Evolutionary conservation across 2,888 invertebrate genomes (phyloP), one percentile per base, ranked within the genome.

Genomic region (Elmis aenea): DNA sequence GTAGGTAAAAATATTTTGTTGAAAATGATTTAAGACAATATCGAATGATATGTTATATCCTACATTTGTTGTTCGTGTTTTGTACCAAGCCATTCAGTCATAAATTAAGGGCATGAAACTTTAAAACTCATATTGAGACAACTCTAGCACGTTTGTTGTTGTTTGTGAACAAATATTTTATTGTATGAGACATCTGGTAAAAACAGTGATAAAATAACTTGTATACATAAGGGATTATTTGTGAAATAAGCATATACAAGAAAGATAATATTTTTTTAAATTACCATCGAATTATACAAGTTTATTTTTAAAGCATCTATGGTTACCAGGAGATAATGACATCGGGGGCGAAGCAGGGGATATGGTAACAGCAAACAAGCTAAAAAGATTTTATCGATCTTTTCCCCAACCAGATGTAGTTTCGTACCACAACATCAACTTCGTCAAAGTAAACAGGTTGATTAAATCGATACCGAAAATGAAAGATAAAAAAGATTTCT

Each of bases 251-350:
- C n/a, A n/a, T n/a, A n/a, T n/a, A n/a, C n/a, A n/a, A n/a, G n/a
- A n/a, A n/a, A n/a, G n/a, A n/a, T 2, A 13, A 13, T 6, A 8
- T 10, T 22, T n/a, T 29, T 11, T 27, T 13, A 5, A n/a, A 10
- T n/a, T 18, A 30, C 12, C 4, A 32, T 18, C 5, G 18, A 26
- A 21, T 12, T n/a, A 32, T 32, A 21, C 52, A 53, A 28, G 26
- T n/a, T n/a, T n/a, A n/a, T n/a, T n/a, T 26, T 69, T 71, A 15
- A 66, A 86, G 85, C 77, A 78, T 68, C 73, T 96, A 32, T 93
- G 85, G 75, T 67, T 96, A 44, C 90, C 95, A 11, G 97, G 97
- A 3, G 97, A 97, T 64, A 97, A 97, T 68, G 97, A 97, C 61
- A 90, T 97, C 38, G 97, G 96, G 4, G 96, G 97, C 8, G 96